phyloP scores from a whole-genome alignment of 1,140 invertebrate species.

The Drosophila ercepeae region DNA sequence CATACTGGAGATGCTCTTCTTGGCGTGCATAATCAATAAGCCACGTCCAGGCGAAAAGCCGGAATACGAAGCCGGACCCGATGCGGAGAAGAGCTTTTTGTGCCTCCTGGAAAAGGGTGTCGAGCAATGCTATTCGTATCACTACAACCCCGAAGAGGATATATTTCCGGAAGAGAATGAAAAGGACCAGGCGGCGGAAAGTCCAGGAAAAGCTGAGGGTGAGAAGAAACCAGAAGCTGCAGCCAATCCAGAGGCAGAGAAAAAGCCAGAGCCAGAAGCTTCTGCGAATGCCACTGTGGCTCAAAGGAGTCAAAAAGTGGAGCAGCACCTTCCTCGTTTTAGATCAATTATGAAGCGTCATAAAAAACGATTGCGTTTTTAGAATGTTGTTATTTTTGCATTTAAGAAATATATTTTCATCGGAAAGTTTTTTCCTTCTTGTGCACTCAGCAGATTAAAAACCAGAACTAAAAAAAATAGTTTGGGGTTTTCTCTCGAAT shows the following conservation, averaged over 20 bases:
- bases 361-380: background rate
- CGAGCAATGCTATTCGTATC: conserved; percentile 25
- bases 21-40: conserved; percentile 11
- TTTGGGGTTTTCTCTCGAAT: background rate
- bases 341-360: background rate
- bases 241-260: too few relatives aligned
- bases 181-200: background rate
- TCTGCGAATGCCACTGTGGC: background rate
- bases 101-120: conserved; percentile 12
- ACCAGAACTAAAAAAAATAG: conserved; percentile 11
- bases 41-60: background rate
- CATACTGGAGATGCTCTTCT: background rate
- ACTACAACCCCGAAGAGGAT: background rate
- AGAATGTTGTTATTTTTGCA: background rate
- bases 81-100: background rate
- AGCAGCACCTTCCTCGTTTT: background rate
- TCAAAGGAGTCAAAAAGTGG: background rate
- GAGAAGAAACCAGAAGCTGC: too few relatives aligned
- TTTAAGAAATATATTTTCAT: background rate
- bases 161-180: background rate
- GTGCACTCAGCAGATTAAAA: conserved; percentile 45
- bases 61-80: background rate
- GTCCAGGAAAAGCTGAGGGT: too few relatives aligned
- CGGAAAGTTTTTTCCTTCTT: background rate
- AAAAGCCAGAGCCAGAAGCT: background rate